Evolutionary conservation across 2,888 invertebrate genomes (phyloP).

Genomic region (Perizoma flavofasciatum): DNA sequence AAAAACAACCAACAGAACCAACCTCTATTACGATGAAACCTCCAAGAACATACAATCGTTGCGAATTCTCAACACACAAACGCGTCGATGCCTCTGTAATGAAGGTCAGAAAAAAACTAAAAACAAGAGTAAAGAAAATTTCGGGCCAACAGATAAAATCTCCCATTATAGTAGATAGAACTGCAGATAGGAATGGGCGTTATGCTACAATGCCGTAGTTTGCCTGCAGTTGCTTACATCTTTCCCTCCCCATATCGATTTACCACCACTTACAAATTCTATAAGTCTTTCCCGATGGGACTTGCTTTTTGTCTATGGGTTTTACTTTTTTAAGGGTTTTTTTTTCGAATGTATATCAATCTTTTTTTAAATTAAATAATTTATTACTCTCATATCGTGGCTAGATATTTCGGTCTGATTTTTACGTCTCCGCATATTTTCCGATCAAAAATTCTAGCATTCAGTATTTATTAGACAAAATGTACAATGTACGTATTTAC

Average conservation of each 20-base stretch:
- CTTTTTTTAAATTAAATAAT: slow-evolving; percentile 4
- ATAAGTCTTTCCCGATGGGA: slow-evolving; percentile 44
- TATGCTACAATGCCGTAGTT: slow-evolving; percentile 77
- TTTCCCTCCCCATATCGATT: slow-evolving; percentile 77
- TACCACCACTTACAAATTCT: slow-evolving; percentile 56
- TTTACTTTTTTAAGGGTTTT: slow-evolving; percentile 8
- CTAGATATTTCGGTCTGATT: background rate
- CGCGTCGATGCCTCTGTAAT: background rate
- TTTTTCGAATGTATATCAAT: background rate
- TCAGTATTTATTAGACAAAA: no score
- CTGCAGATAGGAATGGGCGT: slow-evolving; percentile 76
- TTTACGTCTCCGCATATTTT: background rate
- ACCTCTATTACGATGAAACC: background rate
- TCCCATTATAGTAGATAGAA: slow-evolving; percentile 46
- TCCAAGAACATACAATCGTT: background rate
- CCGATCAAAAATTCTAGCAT: background rate
- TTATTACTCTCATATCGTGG: background rate
- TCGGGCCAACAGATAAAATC: slow-evolving; percentile 35
- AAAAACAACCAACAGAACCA: background rate
- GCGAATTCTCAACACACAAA: background rate
- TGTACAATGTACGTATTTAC: background rate
- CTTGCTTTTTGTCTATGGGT: slow-evolving; percentile 24
- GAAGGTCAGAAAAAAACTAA: background rate
- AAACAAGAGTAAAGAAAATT: slow-evolving; percentile 20
- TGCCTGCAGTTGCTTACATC: slow-evolving; percentile 77